Base-by-base conservation (phyloP, 2,113 vertebrate species). In the Etia nguti region DNA sequence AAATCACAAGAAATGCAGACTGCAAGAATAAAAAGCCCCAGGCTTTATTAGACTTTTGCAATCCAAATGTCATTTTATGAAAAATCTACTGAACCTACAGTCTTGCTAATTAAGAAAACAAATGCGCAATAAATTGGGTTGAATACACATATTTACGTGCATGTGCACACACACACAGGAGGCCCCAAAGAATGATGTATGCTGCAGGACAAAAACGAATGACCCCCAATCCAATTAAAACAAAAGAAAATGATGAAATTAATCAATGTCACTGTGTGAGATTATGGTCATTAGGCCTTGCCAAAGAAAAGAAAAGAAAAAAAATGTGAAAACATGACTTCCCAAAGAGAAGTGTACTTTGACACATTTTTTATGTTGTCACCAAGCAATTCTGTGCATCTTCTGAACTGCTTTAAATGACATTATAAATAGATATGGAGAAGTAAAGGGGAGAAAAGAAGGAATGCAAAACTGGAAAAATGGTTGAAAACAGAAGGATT, bases 171-270 rank as follows among this genome's bases (percentile, higher is more conserved):
- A 57, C 79, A 90, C 68, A 81, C 11, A 75, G 38, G 81, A 54
- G 24, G 48, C 70, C 85, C 75, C n/a, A n/a, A 50, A 85, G 87
- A 73, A 85, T 93, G 92, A 93, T 95, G 83, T 92, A 92, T 95
- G 94, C 73, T 79, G 81, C 16, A n/a, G 82, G 85, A 92, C 89
- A 91, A 93, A 95, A 95, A 95, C 93, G 96, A 97, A 96, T 96
- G 94, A 96, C 95, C 95, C 91, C 79, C 90, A 88, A 94, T 96
- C 95, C 95, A 96, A 97, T 97, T 97, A 97, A 96, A 96, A 96
- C 96, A 95, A 96, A 95, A 83, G 91, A 94, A 96, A 96, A 96
- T 96, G 80, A 97, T 95, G 91, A 95, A 94, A 97, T 97, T 94
- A 96, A 97, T 97, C 96, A 97, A 90, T 96, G 96, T 96, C 96